These are phyloP conservation scores for Mormyrus lacerda DNA, from an alignment of 2,113 vertebrate species.

Conservation along the genomic window DNA sequence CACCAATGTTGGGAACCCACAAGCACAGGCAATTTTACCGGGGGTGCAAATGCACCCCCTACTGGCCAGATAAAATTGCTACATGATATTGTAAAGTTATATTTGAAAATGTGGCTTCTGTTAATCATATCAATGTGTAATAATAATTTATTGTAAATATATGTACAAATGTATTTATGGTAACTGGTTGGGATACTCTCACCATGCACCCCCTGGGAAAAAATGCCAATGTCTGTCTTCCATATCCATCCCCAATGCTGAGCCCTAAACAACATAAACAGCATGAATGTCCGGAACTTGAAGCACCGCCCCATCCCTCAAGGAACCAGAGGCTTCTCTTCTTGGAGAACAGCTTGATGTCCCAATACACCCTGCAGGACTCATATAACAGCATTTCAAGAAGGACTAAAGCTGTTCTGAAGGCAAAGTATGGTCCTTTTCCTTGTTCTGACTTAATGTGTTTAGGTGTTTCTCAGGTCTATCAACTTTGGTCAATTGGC, in stretches of 20 bases:
- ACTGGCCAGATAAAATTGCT: background rate
- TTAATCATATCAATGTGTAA: background rate
- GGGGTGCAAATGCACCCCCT: background rate
- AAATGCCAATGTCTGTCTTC: background rate
- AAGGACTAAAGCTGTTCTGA: background rate
- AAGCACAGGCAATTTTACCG: no score
- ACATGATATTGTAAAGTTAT: background rate
- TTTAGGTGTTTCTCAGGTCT: background rate
- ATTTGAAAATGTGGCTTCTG: background rate
- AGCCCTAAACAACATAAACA: background rate
- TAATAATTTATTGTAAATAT: background rate
- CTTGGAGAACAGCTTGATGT: background rate
- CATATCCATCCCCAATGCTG: background rate
- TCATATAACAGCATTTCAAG: background rate
- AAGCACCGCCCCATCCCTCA: background rate
- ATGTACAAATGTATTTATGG: background rate
- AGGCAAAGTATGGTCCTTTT: background rate
- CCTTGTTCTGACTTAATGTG: background rate
- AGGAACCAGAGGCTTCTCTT: background rate
- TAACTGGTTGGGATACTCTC: background rate
- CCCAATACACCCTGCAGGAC: background rate
- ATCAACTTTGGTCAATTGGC: background rate
- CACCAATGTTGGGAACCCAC: background rate
- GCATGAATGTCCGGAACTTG: background rate
- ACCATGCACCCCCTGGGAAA: background rate